Evolutionary conservation across 1,140 invertebrate species (phyloP), one percentile per base, ranked within the genome.

Genomic region (Diorhabda sublineata): DNA sequence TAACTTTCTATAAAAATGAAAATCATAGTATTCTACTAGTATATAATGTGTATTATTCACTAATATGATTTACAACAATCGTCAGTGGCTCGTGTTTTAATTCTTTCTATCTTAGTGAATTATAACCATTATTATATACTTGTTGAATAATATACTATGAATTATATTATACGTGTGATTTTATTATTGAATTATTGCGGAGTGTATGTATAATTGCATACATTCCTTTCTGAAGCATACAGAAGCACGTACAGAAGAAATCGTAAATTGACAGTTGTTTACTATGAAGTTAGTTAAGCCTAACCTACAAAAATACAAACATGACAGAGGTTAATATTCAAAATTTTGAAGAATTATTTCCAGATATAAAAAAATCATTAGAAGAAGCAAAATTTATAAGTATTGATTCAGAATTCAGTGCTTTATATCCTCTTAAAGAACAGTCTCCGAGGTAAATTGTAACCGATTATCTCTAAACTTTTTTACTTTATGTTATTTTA

Each of bases 401-500:
- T 26, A 42, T 80, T 44, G 78, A 80, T 71, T 68, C 74, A 11
- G 78, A 80, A 71, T 80, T 80, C 63, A 80, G 77, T 72, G 77
- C 76, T 43, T 74, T 80, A 64, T 67, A 74, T 68, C 76, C 74
- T 7, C 64, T 75, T 4, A 45, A 68, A 69, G 69, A 77, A 41
- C 45, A 73, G 45, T 45, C 42, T 62, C 73, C 74, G 44, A 79
- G 78, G 78, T 78, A 74, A 59, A 45, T 26, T 60, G 2, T 11
- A 61, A 60, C 52, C 11, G 52, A 52, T 52, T 52, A 2, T 52
- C n/a, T 52, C 47, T 52, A 52, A 56, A 42, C 3, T 11, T 66
- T 64, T 57, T 41, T 11, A 45, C 59, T 59, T 66, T 61, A 60
- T 60, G 44, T n/a, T 65, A 69, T 87, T 87, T 72, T 80, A 92